These are phyloP conservation scores for Seriola quinqueradiata DNA, from an alignment of 2,113 vertebrate species.

Conservation along the genomic window DNA sequence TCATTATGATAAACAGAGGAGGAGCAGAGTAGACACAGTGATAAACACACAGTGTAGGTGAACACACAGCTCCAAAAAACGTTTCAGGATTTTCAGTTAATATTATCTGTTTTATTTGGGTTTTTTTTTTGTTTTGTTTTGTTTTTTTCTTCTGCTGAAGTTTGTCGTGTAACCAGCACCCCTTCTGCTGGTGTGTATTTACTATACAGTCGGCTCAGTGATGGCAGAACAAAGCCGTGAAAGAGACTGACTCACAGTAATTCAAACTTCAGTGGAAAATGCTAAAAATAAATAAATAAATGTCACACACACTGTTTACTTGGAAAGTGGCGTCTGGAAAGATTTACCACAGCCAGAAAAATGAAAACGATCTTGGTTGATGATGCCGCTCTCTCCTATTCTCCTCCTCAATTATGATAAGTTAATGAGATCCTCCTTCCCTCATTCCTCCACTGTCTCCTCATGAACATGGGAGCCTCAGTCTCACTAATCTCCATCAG, in stretches of 20 bases:
- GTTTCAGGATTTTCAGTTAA: background rate
- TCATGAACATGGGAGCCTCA: background rate
- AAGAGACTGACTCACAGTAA: background rate
- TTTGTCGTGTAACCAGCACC: conserved; percentile 38
- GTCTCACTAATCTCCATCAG: conserved; percentile 17
- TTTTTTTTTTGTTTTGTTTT: no score
- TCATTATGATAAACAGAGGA: background rate
- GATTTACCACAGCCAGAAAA: background rate
- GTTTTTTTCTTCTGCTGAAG: background rate
- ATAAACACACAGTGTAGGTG: background rate
- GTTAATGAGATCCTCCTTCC: background rate
- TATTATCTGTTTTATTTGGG: background rate
- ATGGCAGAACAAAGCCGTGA: conserved; percentile 11
- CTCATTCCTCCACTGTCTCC: background rate
- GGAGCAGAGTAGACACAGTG: background rate
- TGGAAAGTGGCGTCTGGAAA: background rate
- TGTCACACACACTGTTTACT: background rate
- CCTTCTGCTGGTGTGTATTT: conserved; percentile 37
- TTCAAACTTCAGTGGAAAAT: conserved; percentile 14
- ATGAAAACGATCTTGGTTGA: background rate
- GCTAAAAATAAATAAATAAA: background rate
- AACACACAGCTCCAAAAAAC: background rate
- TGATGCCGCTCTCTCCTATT: background rate
- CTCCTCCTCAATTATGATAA: background rate
- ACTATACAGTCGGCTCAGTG: conserved; percentile 30